Evolutionary conservation across 2,888 invertebrate species (phyloP), one percentile per base, ranked within the genome.

Genomic region (Drosophila affinis): DNA sequence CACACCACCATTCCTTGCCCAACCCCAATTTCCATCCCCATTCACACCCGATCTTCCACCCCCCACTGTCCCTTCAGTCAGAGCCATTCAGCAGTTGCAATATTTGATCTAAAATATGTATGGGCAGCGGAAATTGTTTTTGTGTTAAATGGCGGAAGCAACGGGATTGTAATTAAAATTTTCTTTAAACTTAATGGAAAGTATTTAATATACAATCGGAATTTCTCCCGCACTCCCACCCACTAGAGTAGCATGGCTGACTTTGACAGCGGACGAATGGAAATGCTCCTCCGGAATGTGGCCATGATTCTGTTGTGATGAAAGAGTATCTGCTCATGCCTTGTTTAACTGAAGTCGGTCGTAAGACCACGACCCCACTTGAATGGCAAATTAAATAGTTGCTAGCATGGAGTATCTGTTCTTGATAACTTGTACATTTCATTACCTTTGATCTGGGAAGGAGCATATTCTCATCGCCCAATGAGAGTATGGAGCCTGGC

Each of bases 61-160:
- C 39, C 14, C 5, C 39, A 5, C 14, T 6, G 34, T 54, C 46
- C 61, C 9, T 46, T 57, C 32, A 57, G 56, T 47, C 29, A 18
- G 29, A 47, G 61, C n/a, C 52, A 9, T 46, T 61, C 55, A 64
- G 65, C 59, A 56, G 72, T 64, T 74, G 69, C 75, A 75, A 75
- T 68, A 74, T 75, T 74, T 75, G 49, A 57, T 62, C 75, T 68
- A 62, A 68, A 73, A 73, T 73, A 75, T 75, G 70, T 72, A 73
- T 75, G 62, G 53, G 54, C n/a, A 10, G 62, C 74, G 86, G 77
- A 81, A 81, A 81, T 81, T 86, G 86, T 76, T 77, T 81, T 75
- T 55, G 64, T 68, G 59, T 68, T 63, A 75, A 70, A 62, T 29
- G 51, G 68, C 64, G 77, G 77, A 86, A 65, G 71, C 72, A n/a